Conservation (phyloP, 2,888 invertebrate species). For the Agrilus cyanescens region DNA sequence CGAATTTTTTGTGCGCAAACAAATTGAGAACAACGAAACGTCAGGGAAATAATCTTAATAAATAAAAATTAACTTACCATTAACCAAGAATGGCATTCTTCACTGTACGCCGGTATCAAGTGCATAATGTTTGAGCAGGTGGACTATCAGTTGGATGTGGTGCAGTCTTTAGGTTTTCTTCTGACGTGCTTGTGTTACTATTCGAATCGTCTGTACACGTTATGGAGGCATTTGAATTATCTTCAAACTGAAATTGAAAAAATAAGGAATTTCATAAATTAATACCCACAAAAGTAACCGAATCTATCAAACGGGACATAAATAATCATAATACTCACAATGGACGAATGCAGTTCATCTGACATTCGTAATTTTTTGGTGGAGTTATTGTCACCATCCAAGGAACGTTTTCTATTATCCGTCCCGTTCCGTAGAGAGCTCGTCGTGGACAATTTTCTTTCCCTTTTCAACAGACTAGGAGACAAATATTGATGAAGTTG, state of each 20-base stretch:
- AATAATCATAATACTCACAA: conserved; percentile 18
- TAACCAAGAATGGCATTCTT: not conserved
- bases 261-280: conserved; percentile 3
- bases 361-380: conserved; percentile 21
- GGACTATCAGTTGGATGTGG: conserved; percentile 16
- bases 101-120: conserved; percentile 22
- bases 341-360: conserved; percentile 24
- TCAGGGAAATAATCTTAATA: not conserved
- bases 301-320: not conserved
- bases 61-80: not conserved
- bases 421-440: conserved; percentile 14
- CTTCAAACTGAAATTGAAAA: conserved; percentile 31
- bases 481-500: conserved; percentile 64
- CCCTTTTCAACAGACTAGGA: conserved; percentile 55
- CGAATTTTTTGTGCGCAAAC: not conserved
- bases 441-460: conserved; percentile 48
- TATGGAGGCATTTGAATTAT: conserved; percentile 35
- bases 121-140: conserved; percentile 25
- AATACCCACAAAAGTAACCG: not conserved
- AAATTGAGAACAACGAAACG: not conserved
- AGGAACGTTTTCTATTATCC: conserved; percentile 23
- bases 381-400: conserved; percentile 18
- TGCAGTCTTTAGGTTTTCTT: conserved; percentile 19
- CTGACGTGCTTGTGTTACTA: conserved; percentile 30
- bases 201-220: conserved; percentile 38